Evolutionary conservation across 2,113 vertebrate species (phyloP), one percentile per base, ranked within the genome.

Genomic region (Pionites leucogaster): DNA sequence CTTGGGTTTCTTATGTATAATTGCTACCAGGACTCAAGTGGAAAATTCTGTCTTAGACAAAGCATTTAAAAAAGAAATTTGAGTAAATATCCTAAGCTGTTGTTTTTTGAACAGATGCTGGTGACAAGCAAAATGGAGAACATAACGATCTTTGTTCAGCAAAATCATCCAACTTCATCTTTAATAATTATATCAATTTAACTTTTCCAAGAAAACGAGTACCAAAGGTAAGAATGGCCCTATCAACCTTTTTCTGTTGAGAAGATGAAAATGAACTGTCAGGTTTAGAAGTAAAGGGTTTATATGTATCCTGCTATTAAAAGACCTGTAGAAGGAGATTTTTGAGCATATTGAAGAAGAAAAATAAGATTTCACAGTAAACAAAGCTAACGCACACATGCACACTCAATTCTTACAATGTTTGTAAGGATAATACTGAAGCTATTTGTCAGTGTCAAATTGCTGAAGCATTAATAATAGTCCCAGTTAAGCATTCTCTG

Each of bases 191-290:
- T 78, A 97, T 98, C 90, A 99, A 98, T 94, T 97, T 98, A 86
- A 98, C 98, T 2, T 97, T 98, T 94, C 98, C 98, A 44, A 98
- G 99, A 90, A 99, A 99, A 95, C 98, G 99, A 90, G 98, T 99
- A 69, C 99, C 99, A 46, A 99, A 99, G 98, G 99, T 99, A 97
- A 70, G 17, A 20, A 18, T 59, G 65, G 6, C 31, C 18, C 9
- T 87, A 3, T 50, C 31, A 27, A 28, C 44, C 9, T 64, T 42
- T 47, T 8, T 39, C 10, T 65, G 67, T 52, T 16, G 10, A 53
- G 65, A 62, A 69, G 17, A 18, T 42, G 33, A 62, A 80, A 82
- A 46, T 20, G 62, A 65, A 16, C 17, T 13, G 7, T 78, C 15
- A 44, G 17, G 7, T 47, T 85, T 35, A 83, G 52, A 87, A 91